These are phyloP conservation scores for Phylloscopus trochiloides DNA, from an alignment of 2,113 vertebrate species.

Conservation along the genomic window DNA sequence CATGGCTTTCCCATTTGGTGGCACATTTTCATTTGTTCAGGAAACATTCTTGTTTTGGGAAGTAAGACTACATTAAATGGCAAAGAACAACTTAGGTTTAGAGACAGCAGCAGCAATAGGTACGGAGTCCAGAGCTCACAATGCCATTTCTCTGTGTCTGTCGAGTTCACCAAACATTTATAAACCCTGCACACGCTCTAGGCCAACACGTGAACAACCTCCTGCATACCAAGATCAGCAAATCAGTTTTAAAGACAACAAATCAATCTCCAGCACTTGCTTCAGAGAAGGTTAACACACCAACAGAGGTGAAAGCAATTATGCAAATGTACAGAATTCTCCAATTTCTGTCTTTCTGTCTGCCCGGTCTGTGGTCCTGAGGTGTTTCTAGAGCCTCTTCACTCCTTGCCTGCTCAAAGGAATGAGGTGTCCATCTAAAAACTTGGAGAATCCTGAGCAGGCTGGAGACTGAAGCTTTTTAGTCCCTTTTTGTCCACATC, in stretches of 20 bases:
- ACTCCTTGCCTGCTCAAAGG: not conserved
- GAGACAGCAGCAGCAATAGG: not conserved
- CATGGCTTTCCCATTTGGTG: not conserved
- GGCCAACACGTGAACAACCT: not conserved
- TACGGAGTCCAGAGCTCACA: rapidly evolving
- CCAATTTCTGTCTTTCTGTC: not conserved
- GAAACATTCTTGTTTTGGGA: not conserved
- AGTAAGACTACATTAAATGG: not conserved
- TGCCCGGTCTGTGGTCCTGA: not conserved
- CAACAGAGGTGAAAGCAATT: not conserved
- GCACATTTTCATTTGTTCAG: not conserved
- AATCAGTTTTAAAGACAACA: not conserved
- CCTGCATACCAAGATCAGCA: not conserved
- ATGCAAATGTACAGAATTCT: not conserved
- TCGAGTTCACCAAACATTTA: not conserved
- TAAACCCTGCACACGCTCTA: not conserved
- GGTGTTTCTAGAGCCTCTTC: not conserved
- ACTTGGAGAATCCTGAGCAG: not conserved
- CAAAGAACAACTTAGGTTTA: not conserved
- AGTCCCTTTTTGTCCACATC: not conserved
- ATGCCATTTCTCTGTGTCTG: not conserved
- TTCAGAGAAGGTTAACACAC: not conserved
- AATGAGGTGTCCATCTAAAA: not conserved
- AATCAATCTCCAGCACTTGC: not conserved
- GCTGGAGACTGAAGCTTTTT: not conserved